Conservation (phyloP, 1,140 invertebrate genomes). For the Leptinotarsa defecta region DNA sequence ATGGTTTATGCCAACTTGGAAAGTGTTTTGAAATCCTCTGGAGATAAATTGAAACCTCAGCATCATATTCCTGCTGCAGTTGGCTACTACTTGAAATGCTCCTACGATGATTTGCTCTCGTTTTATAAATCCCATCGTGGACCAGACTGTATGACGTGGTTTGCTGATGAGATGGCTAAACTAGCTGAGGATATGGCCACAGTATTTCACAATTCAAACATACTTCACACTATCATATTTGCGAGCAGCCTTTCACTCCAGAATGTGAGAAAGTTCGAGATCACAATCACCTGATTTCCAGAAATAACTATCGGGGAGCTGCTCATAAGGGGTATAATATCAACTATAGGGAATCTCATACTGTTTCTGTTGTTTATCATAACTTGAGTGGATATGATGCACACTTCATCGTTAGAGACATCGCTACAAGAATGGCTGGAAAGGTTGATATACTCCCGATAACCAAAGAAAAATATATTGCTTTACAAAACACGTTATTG, state of each 20-base stretch:
- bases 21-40: conserved; percentile 37
- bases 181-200: conserved; percentile 12
- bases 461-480: too few relatives aligned
- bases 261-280: too few relatives aligned
- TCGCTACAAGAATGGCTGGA: too few relatives aligned
- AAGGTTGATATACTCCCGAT: too few relatives aligned
- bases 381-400: too few relatives aligned
- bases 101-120: conserved; percentile 23
- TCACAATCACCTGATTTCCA: too few relatives aligned
- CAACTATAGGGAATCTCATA: too few relatives aligned
- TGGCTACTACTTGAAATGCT: conserved; percentile 27
- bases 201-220: conserved; percentile 21
- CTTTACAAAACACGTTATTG: too few relatives aligned
- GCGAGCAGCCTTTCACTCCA: conserved; percentile 30
- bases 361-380: too few relatives aligned
- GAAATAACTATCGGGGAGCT: too few relatives aligned
- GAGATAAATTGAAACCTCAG: conserved; percentile 30
- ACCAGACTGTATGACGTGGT: conserved; percentile 44
- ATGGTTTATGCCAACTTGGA: conserved; percentile 53
- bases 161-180: conserved; percentile 30
- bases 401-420: too few relatives aligned
- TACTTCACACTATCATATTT: conserved; percentile 45
- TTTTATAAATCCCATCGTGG: conserved; percentile 40
- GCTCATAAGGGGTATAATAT: too few relatives aligned
- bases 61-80: conserved; percentile 48